These are phyloP conservation scores for Prietella phreatophila DNA, from an alignment of 2,113 vertebrate species.

Conservation along the genomic window DNA sequence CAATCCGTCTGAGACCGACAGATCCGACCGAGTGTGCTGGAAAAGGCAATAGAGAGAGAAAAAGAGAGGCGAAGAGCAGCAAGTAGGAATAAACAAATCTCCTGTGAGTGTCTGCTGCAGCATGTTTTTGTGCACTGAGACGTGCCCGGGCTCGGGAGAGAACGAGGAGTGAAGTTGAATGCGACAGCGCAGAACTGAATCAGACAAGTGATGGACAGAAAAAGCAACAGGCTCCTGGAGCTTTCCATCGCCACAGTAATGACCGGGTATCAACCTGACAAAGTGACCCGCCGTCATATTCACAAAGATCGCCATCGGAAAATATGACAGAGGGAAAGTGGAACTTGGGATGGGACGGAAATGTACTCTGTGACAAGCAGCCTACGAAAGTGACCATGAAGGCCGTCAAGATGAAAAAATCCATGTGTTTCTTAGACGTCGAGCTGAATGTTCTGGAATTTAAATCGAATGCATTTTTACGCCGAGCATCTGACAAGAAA, in stretches of 20 bases:
- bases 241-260: conserved; percentile 19
- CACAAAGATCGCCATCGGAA: background rate
- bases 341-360: background rate
- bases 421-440: too few species aligned
- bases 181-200: conserved; percentile 21
- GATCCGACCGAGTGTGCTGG: background rate
- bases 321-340: background rate
- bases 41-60: background rate
- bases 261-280: conserved; percentile 36
- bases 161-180: conserved; percentile 3
- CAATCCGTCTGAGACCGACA: background rate
- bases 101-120: conserved; percentile 36
- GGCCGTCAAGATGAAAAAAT: background rate
- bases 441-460: background rate
- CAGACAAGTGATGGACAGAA: conserved; percentile 23
- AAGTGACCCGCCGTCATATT: conserved; percentile 20
- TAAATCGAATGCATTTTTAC: background rate
- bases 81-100: conserved; percentile 41
- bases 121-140: conserved; percentile 46
- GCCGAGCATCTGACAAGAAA: background rate
- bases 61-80: background rate
- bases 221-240: conserved; percentile 34
- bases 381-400: background rate
- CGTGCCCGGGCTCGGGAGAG: conserved; percentile 17
- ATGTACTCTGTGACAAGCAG: background rate